Evolutionary conservation across 2,797 vertebrate genomes (phyloP).

Genomic region (Buphagus erythrorhynchus): DNA sequence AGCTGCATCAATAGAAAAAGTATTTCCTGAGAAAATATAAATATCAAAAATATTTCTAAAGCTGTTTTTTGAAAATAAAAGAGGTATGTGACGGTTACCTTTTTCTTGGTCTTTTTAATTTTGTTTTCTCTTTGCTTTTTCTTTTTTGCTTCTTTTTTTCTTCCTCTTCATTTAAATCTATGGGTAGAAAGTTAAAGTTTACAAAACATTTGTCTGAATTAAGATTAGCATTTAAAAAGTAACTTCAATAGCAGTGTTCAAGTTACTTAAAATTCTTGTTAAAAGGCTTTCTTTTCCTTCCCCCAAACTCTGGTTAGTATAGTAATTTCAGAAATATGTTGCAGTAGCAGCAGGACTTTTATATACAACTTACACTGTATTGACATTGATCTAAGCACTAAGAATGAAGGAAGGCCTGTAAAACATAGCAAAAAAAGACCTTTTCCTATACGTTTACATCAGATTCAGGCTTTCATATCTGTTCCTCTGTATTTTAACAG

Average conservation of each 20-base stretch:
- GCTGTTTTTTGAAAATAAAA: not conserved
- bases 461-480: not conserved
- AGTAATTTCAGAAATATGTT: not conserved
- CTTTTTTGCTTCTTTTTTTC: constrained; percentile 80
- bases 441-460: not conserved
- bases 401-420: not conserved
- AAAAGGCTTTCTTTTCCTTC: not conserved
- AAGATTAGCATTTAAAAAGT: not conserved
- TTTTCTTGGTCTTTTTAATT: constrained; percentile 77
- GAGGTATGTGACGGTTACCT: constrained; percentile 60
- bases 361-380: not conserved
- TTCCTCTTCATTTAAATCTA: constrained; percentile 76
- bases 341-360: not conserved
- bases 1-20: not conserved
- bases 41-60: not conserved
- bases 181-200: constrained; percentile 1
- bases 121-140: constrained; percentile 78
- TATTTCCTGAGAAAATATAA: not conserved
- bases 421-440: not conserved
- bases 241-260: not conserved
- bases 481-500: not conserved
- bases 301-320: not conserved
- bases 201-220: not conserved
- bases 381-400: not conserved
- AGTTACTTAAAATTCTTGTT: not conserved